Conservation (phyloP, 2,888 invertebrate species). For the Sinopyrophorus schimmeli region DNA sequence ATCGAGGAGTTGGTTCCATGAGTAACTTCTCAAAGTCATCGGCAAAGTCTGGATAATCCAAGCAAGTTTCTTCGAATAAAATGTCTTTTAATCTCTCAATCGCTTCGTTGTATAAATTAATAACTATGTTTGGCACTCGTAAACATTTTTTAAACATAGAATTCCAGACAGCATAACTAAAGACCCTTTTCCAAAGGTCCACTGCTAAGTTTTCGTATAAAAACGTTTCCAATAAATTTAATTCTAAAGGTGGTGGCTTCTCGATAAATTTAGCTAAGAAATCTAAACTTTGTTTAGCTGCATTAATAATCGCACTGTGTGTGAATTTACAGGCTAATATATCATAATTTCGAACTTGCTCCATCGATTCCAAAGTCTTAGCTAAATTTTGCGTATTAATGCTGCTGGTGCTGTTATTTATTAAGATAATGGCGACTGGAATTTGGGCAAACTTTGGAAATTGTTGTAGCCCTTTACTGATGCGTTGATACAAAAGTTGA, state of each 20-base stretch:
- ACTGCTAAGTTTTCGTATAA: constrained; percentile 62
- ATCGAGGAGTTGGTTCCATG: constrained; percentile 56
- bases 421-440: constrained; percentile 14
- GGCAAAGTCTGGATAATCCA: constrained; percentile 67
- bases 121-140: constrained; percentile 62
- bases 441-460: constrained; percentile 14
- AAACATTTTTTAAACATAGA: constrained; percentile 56
- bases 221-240: constrained; percentile 61
- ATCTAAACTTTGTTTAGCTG: constrained; percentile 41
- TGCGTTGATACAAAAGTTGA: constrained; percentile 39
- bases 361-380: constrained; percentile 9
- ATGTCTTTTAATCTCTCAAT: constrained; percentile 65
- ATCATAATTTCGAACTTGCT: constrained; percentile 11
- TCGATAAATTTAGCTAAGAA: constrained; percentile 60
- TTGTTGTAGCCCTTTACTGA: constrained; percentile 26
- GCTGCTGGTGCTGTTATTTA: constrained; percentile 9
- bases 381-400: constrained; percentile 4
- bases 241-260: constrained; percentile 60
- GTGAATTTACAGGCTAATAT: constrained; percentile 11
- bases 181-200: constrained; percentile 65
- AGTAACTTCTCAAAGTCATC: constrained; percentile 63
- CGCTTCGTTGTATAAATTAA: constrained; percentile 69
- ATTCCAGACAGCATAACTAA: constrained; percentile 51
- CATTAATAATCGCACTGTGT: not conserved
- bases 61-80: constrained; percentile 62